phyloP scores from a whole-genome alignment of 2,113 vertebrate genomes.

The Rhagologus leucostigma region DNA sequence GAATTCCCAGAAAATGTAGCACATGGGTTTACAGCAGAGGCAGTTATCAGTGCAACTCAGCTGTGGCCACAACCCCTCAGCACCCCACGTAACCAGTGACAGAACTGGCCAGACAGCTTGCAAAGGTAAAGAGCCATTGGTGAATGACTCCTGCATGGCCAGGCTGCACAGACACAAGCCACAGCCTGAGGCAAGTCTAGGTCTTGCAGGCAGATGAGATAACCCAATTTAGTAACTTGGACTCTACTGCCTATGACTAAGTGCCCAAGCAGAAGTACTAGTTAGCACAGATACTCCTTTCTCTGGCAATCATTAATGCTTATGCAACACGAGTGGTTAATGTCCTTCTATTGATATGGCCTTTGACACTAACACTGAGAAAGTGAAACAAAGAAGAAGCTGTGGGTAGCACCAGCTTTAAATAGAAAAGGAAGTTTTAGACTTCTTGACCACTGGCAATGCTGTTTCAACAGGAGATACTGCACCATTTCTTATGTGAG shows the following conservation, averaged over 20 bases:
- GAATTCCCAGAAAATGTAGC: fast-evolving
- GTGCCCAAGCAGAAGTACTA: background rate
- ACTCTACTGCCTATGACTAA: background rate
- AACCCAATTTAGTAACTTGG: background rate
- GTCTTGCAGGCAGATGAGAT: background rate
- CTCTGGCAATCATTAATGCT: background rate
- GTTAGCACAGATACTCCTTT: background rate
- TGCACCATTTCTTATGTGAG: background rate
- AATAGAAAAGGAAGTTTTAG: background rate
- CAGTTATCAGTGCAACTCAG: background rate
- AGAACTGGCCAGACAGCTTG: background rate
- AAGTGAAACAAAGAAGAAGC: background rate
- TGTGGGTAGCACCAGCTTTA: background rate
- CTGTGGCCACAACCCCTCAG: background rate
- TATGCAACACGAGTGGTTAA: background rate
- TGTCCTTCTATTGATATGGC: background rate
- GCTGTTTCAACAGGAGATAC: background rate
- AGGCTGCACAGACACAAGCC: background rate
- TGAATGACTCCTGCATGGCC: background rate
- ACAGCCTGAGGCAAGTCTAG: background rate
- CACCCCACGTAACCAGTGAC: background rate
- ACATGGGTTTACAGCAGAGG: background rate
- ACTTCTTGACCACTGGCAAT: background rate
- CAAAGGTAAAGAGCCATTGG: background rate
- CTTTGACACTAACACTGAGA: background rate